Percentiles rank a stretch among this genome's conserved stretches.
These are phyloP conservation scores for Mus pahari DNA, from an alignment of 2,113 vertebrate species.

Conservation along the genomic window DNA sequence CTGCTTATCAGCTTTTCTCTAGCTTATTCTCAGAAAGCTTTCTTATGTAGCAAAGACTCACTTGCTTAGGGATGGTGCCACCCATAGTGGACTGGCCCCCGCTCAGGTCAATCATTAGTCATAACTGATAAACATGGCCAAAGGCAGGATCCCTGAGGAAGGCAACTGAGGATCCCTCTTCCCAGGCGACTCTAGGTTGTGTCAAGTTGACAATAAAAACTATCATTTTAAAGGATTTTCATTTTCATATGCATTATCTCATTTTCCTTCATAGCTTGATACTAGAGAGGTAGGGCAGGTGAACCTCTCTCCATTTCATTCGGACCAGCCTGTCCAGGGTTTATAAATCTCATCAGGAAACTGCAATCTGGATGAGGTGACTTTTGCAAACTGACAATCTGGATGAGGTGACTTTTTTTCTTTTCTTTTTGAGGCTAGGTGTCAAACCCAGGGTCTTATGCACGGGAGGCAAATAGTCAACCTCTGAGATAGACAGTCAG, in stretches of 20 bases:
- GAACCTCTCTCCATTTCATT: background rate
- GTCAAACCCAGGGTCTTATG: too few species aligned
- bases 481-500: background rate
- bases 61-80: background rate
- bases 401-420: background rate
- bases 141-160: background rate
- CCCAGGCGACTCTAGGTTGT: background rate
- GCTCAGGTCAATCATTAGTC: background rate
- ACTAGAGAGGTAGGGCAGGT: background rate
- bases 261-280: conserved; percentile 28
- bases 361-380: background rate
- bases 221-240: conserved; percentile 55
- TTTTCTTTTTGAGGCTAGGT: background rate
- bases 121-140: background rate
- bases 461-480: background rate
- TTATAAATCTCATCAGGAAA: conserved; percentile 16
- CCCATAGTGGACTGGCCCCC: background rate
- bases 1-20: background rate
- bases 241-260: background rate
- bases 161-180: background rate
- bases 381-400: background rate
- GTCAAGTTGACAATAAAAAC: background rate
- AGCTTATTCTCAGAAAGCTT: background rate
- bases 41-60: too few species aligned
- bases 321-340: background rate